phyloP scores from a whole-genome alignment of 2,888 invertebrate genomes.

The Flexamia atlantica region DNA sequence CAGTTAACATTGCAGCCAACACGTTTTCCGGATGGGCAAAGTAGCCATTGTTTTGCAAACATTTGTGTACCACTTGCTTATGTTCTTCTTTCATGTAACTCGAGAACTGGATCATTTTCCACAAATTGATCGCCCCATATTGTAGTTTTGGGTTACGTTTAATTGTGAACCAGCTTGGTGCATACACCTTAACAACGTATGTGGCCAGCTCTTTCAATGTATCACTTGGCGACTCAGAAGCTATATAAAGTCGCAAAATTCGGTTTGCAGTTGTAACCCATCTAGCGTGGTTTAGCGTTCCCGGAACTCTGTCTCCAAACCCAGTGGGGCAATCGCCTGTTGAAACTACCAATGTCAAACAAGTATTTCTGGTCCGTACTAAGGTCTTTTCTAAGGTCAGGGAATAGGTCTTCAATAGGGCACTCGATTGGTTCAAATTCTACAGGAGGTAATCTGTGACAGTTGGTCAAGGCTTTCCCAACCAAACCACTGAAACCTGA shows the following conservation, averaged over 20 bases:
- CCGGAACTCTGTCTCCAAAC: constrained; percentile 7
- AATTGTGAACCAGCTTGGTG: constrained; percentile 16
- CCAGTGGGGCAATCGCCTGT: constrained; percentile 51
- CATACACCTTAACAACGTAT: not conserved
- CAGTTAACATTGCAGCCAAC: constrained; percentile 8
- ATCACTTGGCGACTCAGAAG: not conserved
- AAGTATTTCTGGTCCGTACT: constrained; percentile 64
- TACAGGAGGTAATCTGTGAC: constrained; percentile 60
- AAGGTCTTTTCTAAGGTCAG: not conserved
- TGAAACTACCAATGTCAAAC: constrained; percentile 54
- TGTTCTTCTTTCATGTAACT: constrained; percentile 18
- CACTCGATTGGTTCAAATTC: constrained; percentile 58
- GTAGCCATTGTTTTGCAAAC: constrained; percentile 24
- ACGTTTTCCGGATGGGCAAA: constrained; percentile 54
- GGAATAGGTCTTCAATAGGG: not conserved
- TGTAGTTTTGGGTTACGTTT: not conserved
- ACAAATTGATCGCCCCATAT: not conserved
- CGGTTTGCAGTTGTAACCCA: constrained; percentile 19
- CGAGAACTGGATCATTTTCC: not conserved
- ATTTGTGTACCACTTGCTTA: not conserved
- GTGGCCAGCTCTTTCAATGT: not conserved
- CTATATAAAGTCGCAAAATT: constrained; percentile 1
- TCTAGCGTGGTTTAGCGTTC: constrained; percentile 9
- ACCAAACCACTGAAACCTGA: constrained; percentile 58
- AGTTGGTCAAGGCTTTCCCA: constrained; percentile 56